Evolutionary conservation across 2,797 vertebrate species (phyloP), one percentile per base, ranked within the genome.

Genomic region (Pseudochirops corinnae): DNA sequence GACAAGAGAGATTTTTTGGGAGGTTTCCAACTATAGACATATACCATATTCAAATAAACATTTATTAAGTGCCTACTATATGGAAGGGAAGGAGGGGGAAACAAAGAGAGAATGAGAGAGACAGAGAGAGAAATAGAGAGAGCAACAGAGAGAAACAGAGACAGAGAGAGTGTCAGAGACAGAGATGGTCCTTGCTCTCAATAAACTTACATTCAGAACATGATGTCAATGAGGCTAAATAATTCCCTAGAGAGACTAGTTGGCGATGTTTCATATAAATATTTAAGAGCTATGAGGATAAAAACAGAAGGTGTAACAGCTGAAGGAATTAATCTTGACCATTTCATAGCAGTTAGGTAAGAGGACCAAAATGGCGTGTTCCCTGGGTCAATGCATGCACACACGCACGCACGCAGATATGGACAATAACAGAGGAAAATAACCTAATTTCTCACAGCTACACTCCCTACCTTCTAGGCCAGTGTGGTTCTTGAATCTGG

Each of bases 1-100:
- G 95, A 62, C 52, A 52, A 95, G 92, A 94, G 53, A 5, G 18
- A 92, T 91, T 96, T 97, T 97, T 91, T 97, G 96, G 67, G 67
- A 39, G 0, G 94, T 95, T 95, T 55, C 53, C 92, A 56, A 97
- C 2, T 92, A 91, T 91, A 97, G 96, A 97, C 97, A 97, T 92
- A 96, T 56, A 97, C 21, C 50, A 95, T 67, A 60, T 67, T 90
- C 93, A 97, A 93, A 95, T 74, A 74, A 74, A 74, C 67, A 74
- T 74, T 39, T 39, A 67, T 33, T 16, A 67, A 67, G 62, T 67
- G 14, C 31, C 31, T 67, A 67, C 62, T 67, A n/a, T 5, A 67
- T n/a, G 67, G 67, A 46, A 82, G 39, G 18, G 4, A 46, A 46
- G 39, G 74, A 82, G 29, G 2, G 4, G 6, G 14, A 21, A 5